Base-by-base conservation (phyloP, 2,888 invertebrate genomes). In the Sphinx pinastri region DNA sequence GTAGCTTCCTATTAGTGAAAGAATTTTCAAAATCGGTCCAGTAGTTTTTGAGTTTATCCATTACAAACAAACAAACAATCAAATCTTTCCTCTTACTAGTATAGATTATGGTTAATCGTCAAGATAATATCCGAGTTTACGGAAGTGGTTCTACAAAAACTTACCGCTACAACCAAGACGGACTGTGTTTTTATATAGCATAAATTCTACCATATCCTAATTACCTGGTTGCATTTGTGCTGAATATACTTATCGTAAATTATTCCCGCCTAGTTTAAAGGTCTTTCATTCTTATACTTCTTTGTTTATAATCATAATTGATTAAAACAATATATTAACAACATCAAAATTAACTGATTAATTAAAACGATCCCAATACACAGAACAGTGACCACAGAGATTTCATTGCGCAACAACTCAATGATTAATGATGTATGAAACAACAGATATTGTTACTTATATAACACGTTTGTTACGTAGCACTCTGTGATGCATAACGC, bases 401-500 rank as follows among this genome's bases (percentile, higher is more conserved):
- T 60, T 60, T 60, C 16, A 47, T 63, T 63, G 49, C 63, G 49
- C 63, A 47, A 63, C 49, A 19, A 47, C 7, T 19, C 49, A 63
- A 63, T 49, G 19, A 63, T 63, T 49, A 63, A 63, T 63, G 19
- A 49, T 63, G 16, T 49, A 63, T 63, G 47, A 63, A 63, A 19
- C 19, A 49, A 16, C 49, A 49, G 19, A 47, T 49, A 63, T 19
- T 63, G 63, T 47, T 63, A 49, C 13, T 63, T 63, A 63, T 60
- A 47, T 63, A 63, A 49, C 13, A 7, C 16, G 63, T 49, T 16
- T n/a, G 19, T 47, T 63, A 63, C 49, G 58, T 54, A 13, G 51
- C 51, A 16, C 38, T 71, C 75, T 77, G 78, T 77, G 73, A 77
- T 81, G 77, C 77, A 78, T 75, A 71, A 74, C 73, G 70, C 75